Conservation (phyloP, 2,888 invertebrate genomes). For the Gasteruption jaculator region DNA sequence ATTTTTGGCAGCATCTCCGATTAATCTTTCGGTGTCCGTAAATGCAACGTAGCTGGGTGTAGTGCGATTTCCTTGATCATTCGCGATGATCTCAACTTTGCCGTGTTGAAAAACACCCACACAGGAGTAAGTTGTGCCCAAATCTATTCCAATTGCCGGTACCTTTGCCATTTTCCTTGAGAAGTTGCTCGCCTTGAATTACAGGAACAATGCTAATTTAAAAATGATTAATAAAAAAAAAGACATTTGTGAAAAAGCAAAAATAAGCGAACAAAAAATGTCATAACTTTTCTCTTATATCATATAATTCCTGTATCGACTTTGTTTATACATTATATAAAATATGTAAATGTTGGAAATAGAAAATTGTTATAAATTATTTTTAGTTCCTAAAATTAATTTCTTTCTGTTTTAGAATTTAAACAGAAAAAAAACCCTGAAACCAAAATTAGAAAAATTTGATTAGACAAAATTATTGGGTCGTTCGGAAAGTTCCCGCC, state of each 20-base stretch:
- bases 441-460: too few species aligned
- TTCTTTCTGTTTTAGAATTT: too few species aligned
- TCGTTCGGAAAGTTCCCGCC: too few species aligned
- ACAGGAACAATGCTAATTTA: not conserved
- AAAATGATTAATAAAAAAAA: not conserved
- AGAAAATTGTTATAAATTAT: too few species aligned
- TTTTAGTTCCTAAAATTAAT: too few species aligned
- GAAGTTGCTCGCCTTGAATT: conserved; percentile 9
- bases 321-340: too few species aligned
- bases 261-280: too few species aligned
- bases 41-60: conserved; percentile 87
- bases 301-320: too few species aligned
- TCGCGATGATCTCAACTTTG: conserved; percentile 80
- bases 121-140: conserved; percentile 85
- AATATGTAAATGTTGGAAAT: too few species aligned
- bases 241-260: not conserved
- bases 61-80: conserved; percentile 84
- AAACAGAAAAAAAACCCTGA: too few species aligned
- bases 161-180: conserved; percentile 43
- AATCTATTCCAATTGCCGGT: conserved; percentile 72
- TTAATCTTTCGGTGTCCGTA: conserved; percentile 76
- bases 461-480: too few species aligned
- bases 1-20: conserved; percentile 84
- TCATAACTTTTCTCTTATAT: too few species aligned
- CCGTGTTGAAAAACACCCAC: conserved; percentile 82